A percentile compares a stretch with the other conserved stretches of the same genome.
These are phyloP conservation scores for Spermophilus dauricus DNA, from an alignment of 2,113 vertebrate species.

Conservation along the genomic window DNA sequence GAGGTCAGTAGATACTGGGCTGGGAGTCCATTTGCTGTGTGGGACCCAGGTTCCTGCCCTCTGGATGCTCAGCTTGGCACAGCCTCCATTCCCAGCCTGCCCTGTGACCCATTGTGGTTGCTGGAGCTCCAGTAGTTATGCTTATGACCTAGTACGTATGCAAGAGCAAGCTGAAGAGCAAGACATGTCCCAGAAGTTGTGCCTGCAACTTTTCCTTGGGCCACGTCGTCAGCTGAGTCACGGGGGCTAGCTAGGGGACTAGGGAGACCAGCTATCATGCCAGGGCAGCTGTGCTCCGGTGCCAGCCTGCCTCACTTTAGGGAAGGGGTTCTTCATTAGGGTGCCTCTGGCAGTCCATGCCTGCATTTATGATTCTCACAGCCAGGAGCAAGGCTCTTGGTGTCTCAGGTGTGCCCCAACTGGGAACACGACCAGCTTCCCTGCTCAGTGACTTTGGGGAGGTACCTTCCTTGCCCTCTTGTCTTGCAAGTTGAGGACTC, in stretches of 20 bases:
- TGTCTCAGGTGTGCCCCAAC: not conserved
- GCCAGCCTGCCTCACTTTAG: not conserved
- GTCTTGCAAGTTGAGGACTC: not conserved
- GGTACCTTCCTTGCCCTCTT: not conserved
- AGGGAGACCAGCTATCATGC: fast-evolving
- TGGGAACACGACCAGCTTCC: not conserved
- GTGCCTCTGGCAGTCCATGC: fast-evolving
- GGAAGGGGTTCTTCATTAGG: not conserved
- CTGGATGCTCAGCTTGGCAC: fast-evolving
- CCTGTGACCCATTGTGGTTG: not conserved
- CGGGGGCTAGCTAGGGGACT: not conserved
- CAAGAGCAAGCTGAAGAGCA: not conserved
- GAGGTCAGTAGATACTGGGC: not conserved
- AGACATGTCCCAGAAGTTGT: not conserved
- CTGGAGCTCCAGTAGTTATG: fast-evolving
- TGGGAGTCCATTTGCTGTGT: not conserved
- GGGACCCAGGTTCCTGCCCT: not conserved
- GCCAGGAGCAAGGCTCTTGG: fast-evolving
- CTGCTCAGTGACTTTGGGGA: fast-evolving
- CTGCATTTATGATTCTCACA: not conserved
- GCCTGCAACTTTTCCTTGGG: fast-evolving
- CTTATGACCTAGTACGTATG: not conserved
- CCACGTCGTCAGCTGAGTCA: fast-evolving
- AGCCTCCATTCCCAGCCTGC: not conserved
- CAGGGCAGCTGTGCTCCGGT: not conserved